phyloP scores from a whole-genome alignment of 2,888 invertebrate genomes.

The Blomia tropicalis region DNA sequence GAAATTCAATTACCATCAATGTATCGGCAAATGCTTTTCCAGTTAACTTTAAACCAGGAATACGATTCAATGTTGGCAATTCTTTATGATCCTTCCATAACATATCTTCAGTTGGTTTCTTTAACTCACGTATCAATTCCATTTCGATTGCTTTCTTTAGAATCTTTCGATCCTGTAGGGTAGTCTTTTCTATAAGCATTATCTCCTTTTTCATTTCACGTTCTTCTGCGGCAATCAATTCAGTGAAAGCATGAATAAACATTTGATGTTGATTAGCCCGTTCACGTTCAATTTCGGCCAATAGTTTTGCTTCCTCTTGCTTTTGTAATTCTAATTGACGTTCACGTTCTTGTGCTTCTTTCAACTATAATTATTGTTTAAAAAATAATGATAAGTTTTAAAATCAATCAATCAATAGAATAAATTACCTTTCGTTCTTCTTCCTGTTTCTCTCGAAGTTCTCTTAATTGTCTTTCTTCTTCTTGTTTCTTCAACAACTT shows the following conservation, averaged over 20 bases:
- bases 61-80: conserved; percentile 47
- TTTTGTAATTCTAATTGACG: conserved; percentile 40
- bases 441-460: conserved; percentile 54
- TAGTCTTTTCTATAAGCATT: conserved; percentile 53
- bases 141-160: conserved; percentile 46
- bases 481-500: conserved; percentile 7
- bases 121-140: conserved; percentile 51
- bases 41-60: conserved; percentile 60
- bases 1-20: conserved; percentile 87
- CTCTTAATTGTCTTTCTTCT: conserved; percentile 5
- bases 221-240: conserved; percentile 61
- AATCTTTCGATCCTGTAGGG: conserved; percentile 52
- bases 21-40: conserved; percentile 80
- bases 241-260: conserved; percentile 68
- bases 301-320: conserved; percentile 19
- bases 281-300: conserved; percentile 49
- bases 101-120: conserved; percentile 81
- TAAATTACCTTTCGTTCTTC: conserved; percentile 64
- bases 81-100: conserved; percentile 48
- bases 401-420: conserved; percentile 3
- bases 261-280: conserved; percentile 75
- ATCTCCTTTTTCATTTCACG: conserved; percentile 56
- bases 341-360: conserved; percentile 11
- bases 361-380: conserved; percentile 10
- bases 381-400: background rate